Conservation (phyloP, 2,113 vertebrate genomes). For the Struthio camelus region DNA sequence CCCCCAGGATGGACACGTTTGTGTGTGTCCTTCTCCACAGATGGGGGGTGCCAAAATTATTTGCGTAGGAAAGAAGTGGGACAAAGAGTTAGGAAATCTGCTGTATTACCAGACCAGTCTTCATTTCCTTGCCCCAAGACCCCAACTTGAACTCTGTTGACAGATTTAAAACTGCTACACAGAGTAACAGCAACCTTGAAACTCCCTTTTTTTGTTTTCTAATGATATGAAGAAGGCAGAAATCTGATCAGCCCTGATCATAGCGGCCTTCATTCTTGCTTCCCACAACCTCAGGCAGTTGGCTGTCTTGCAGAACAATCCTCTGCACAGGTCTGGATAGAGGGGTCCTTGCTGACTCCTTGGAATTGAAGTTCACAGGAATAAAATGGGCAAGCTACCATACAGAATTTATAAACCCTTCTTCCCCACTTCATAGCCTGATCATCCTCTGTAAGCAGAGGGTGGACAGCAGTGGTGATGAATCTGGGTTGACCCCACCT, state of each 20-base stretch:
- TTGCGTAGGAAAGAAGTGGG: neutral
- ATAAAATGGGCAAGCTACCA: neutral
- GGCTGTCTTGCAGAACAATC: neutral
- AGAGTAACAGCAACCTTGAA: neutral
- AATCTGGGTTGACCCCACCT: neutral
- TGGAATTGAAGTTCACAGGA: neutral
- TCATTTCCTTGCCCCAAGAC: neutral
- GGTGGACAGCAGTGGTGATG: neutral
- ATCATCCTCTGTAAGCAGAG: neutral
- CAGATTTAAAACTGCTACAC: neutral
- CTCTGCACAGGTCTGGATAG: neutral
- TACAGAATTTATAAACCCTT: neutral
- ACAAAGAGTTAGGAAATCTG: neutral
- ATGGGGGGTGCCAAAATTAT: neutral
- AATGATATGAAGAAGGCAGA: neutral
- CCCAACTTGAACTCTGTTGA: neutral
- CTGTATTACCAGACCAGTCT: neutral
- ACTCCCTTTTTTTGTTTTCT: neutral
- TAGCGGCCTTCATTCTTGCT: accelerated
- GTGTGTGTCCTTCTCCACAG: neutral
- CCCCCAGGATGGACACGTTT: neutral
- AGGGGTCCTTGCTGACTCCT: neutral
- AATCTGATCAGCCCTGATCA: neutral
- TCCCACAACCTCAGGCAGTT: neutral
- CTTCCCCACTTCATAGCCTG: neutral